A percentile compares a stretch with the other conserved stretches of the same genome.
Evolutionary conservation across 2,797 vertebrate species (phyloP).

Genomic region (Steatocranus sp.): DNA sequence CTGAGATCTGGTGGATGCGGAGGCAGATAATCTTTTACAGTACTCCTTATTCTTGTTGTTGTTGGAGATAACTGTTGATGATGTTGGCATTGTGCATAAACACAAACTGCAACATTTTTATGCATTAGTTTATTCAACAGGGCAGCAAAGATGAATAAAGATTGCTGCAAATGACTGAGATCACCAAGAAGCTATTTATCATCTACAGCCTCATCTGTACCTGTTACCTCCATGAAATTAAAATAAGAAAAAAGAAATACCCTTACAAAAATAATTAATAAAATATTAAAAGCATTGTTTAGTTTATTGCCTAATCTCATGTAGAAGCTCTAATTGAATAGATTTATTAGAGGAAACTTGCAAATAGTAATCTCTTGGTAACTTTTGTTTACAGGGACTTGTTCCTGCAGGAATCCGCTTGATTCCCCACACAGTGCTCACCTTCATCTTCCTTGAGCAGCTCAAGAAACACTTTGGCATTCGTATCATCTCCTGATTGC

Average conservation of each 20-base stretch:
- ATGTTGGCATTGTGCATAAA: not conserved
- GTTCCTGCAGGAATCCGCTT: slow-evolving; percentile 91
- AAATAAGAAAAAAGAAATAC: not conserved
- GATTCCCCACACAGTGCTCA: slow-evolving; percentile 91
- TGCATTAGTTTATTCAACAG: not conserved
- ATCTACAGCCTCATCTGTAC: not conserved
- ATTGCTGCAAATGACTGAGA: not conserved
- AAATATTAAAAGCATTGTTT: not conserved
- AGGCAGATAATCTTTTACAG: not conserved
- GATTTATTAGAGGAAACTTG: not conserved
- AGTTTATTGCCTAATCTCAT: not conserved
- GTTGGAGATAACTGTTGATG: not conserved
- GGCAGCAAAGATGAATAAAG: not conserved
- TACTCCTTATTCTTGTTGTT: not conserved
- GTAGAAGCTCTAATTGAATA: not conserved
- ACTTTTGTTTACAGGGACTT: slow-evolving; percentile 79
- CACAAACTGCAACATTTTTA: not conserved
- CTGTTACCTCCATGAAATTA: not conserved
- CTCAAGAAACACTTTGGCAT: slow-evolving; percentile 90
- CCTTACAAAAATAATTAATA: not conserved
- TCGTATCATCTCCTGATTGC: slow-evolving; percentile 77
- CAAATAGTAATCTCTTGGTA: not conserved
- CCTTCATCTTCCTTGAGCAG: slow-evolving; percentile 94
- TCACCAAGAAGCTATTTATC: not conserved
- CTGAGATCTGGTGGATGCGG: not conserved